Percentiles rank a stretch among this genome's conserved stretches.
phyloP scores from a whole-genome alignment of 1,140 invertebrate genomes.

The Zaprionus tsacasi region DNA sequence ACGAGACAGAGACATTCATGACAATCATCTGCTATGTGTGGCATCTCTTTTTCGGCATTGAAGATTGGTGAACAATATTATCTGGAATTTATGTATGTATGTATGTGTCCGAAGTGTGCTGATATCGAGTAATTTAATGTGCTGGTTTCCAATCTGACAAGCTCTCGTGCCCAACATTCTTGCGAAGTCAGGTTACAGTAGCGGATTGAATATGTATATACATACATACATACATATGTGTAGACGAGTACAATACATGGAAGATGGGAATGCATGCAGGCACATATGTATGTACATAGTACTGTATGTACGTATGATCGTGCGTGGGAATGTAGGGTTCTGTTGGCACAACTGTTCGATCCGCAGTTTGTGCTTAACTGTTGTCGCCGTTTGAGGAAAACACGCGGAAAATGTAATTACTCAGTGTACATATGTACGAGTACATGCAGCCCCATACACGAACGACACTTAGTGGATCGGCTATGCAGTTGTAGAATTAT shows the following conservation, averaged over 20 bases:
- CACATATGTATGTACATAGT: not conserved
- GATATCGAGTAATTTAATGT: not conserved
- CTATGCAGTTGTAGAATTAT: not conserved
- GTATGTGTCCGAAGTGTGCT: not conserved
- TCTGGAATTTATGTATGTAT: not conserved
- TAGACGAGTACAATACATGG: not conserved
- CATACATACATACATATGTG: not conserved
- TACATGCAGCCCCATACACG: no score
- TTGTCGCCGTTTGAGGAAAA: not conserved
- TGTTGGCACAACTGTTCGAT: conserved; percentile 44
- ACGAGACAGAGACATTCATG: not conserved
- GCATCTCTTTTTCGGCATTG: not conserved
- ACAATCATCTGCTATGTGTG: not conserved
- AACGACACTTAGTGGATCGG: not conserved
- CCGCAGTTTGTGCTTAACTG: not conserved
- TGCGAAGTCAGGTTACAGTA: conserved; percentile 6
- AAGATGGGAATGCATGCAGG: no score
- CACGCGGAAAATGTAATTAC: not conserved
- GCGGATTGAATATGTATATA: not conserved
- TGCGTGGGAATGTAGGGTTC: conserved; percentile 51
- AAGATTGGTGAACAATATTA: not conserved
- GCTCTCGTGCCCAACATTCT: not conserved
- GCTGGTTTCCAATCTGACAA: not conserved
- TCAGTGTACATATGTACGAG: not conserved
- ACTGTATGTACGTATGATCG: not conserved